Conservation (phyloP, 2,888 invertebrate species). For the Quadroppia sp. region DNA sequence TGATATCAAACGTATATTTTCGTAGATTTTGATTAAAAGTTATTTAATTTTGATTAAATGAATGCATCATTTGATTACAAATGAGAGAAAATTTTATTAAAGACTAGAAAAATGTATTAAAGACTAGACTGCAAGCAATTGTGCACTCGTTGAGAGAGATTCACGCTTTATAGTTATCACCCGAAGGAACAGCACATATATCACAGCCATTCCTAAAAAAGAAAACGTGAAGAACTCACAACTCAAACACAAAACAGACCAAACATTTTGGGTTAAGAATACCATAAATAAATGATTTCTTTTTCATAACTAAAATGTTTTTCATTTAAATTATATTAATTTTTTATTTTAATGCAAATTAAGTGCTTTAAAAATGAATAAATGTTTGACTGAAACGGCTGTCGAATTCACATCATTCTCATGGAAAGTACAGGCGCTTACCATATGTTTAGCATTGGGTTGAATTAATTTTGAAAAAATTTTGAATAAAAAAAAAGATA, state of each 20-base stretch:
- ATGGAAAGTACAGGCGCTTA: too few relatives aligned
- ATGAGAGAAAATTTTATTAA: neutral
- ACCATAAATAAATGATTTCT: neutral
- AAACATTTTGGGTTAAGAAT: neutral
- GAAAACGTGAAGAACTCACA: constrained; percentile 2
- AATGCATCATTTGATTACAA: neutral
- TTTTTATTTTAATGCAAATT: too few relatives aligned
- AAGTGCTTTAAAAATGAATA: too few relatives aligned
- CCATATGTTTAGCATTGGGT: too few relatives aligned
- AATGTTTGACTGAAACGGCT: too few relatives aligned
- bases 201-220: constrained; percentile 22
- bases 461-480: neutral
- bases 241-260: neutral
- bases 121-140: constrained; percentile 2
- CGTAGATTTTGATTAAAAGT: neutral
- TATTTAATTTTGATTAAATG: neutral
- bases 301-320: too few relatives aligned
- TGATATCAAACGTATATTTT: too few relatives aligned
- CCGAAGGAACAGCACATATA: constrained; percentile 18
- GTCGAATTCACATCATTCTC: too few relatives aligned
- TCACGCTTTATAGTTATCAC: constrained; percentile 21
- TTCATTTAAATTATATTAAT: too few relatives aligned
- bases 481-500: neutral
- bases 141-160: neutral
- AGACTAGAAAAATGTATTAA: constrained; percentile 5